Base-by-base conservation (phyloP, 1,140 invertebrate species). In the Schlechtendalia chinensis region DNA sequence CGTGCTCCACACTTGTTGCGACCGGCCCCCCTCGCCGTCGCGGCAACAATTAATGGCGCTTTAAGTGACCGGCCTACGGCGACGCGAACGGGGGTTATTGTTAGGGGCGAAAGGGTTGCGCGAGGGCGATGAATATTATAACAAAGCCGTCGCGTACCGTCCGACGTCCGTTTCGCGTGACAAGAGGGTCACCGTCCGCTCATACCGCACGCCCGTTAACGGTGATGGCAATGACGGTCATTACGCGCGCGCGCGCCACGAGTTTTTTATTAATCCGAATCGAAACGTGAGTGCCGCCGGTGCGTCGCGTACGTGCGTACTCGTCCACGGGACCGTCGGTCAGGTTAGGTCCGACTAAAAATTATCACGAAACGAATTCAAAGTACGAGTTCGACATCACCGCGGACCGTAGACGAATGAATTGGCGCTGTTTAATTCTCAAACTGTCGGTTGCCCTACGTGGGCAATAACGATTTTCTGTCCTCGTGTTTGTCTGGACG, bases 21-120 rank as follows among this genome's bases (percentile, higher is more conserved):
- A 27, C 45, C 2, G 3, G 27, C 22, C 67, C 67, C 45, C 12
- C 39, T 16, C 22, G 19, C 67, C 45, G 11, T 58, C n/a, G 19
- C 56, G 74, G 56, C 32, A 8, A 77, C n/a, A 22, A 77, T 77
- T 77, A 77, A 77, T 77, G 11, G 74, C 12, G 74, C 56, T 58
- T 19, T 59, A 77, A 77, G 74, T 77, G 74, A 77, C 74, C 56
- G 29, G 27, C 29, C n/a, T 4, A 45, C 32, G 6, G 32, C 22
- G 29, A 39, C 19, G 22, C 45, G 8, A 14, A 29, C 54, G 17
- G 29, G 54, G 29, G 24, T 77, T 45, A 77, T 74, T 67, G 14
- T 32, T n/a, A n/a, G n/a, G n/a, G n/a, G 45, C 32, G 74, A 77
- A 77, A 59, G 74, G 74, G 72, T 75, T 75, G 10, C 32, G 17